phyloP scores from a whole-genome alignment of 2,797 vertebrate genomes.

The Urocyon cinereoargenteus region DNA sequence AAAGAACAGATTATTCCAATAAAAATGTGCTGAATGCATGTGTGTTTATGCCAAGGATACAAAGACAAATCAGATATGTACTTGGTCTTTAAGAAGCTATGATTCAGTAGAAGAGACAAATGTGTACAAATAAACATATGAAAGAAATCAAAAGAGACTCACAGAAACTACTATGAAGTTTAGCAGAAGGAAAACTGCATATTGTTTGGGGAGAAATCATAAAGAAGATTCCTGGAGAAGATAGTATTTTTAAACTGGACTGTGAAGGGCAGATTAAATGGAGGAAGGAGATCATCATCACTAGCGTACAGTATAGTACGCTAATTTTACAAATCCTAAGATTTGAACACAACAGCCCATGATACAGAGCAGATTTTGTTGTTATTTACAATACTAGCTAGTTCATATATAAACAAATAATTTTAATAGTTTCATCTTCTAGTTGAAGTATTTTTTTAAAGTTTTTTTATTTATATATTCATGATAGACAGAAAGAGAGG shows the following conservation, averaged over 20 bases:
- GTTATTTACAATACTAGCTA: background rate
- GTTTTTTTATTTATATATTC: no score
- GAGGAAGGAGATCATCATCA: background rate
- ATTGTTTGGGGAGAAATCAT: background rate
- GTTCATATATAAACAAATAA: background rate
- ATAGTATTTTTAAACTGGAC: background rate
- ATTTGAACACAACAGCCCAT: background rate
- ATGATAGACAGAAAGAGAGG: no score
- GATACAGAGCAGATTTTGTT: background rate
- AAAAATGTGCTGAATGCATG: background rate
- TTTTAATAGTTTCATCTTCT: background rate
- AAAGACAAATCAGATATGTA: background rate
- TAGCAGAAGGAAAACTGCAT: background rate
- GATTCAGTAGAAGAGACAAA: conserved; percentile 18
- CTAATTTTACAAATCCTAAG: background rate
- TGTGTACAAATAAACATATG: background rate
- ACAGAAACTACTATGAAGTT: background rate
- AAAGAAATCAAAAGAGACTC: background rate
- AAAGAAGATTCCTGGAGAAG: background rate
- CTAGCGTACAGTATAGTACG: background rate
- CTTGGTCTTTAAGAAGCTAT: background rate
- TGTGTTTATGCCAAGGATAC: background rate
- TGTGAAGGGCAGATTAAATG: background rate
- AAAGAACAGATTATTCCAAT: background rate
- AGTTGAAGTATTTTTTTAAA: no score